phyloP scores from a whole-genome alignment of 2,113 vertebrate species.

The Sciurus niger region DNA sequence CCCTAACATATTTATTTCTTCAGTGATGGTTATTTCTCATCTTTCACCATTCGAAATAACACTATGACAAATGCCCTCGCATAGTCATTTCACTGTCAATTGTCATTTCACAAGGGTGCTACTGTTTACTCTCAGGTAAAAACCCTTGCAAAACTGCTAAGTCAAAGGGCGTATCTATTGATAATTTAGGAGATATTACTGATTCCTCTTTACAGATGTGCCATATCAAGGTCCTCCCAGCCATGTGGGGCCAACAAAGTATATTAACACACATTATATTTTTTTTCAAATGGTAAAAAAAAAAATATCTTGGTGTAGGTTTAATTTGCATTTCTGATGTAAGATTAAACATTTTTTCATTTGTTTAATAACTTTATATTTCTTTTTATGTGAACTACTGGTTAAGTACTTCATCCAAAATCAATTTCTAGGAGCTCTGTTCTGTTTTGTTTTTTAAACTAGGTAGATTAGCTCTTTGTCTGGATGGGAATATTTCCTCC shows the following conservation, averaged over 20 bases:
- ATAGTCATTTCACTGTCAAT: no score
- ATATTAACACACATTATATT: background rate
- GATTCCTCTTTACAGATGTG: background rate
- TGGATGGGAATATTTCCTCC: background rate
- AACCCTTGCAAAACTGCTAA: background rate
- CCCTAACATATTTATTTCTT: background rate
- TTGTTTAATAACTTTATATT: background rate
- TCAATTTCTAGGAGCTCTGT: background rate
- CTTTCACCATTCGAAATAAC: background rate
- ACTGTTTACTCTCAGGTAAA: background rate
- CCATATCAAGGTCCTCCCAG: background rate
- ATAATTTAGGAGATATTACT: background rate
- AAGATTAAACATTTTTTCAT: background rate
- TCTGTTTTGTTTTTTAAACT: conserved; percentile 26
- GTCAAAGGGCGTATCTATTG: background rate
- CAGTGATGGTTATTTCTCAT: background rate
- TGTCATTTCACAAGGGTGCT: background rate
- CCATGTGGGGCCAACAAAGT: background rate
- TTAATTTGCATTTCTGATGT: conserved; percentile 18
- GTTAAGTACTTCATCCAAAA: background rate
- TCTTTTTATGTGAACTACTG: background rate
- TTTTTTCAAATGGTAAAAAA: background rate
- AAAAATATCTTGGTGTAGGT: background rate
- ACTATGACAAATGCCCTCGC: background rate
- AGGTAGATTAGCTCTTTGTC: background rate